These are phyloP conservation scores for Prionace glauca DNA, from an alignment of 2,797 vertebrate genomes.

Conservation along the genomic window DNA sequence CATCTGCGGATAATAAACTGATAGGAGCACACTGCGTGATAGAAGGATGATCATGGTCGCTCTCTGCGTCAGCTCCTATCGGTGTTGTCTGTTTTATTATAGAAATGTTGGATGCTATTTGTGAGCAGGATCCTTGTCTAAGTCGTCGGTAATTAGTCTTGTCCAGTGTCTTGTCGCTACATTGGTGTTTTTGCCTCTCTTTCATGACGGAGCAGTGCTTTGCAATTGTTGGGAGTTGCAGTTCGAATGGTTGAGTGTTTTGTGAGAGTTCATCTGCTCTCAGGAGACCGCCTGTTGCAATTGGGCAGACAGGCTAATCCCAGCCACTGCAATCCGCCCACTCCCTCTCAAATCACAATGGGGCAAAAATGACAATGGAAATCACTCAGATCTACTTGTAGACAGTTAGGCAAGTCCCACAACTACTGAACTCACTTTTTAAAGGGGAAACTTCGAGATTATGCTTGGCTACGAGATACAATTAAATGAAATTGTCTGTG, in stretches of 20 bases:
- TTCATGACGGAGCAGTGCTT: slow-evolving; percentile 52
- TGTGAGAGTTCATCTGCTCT: slow-evolving; percentile 56
- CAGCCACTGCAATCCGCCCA: slow-evolving; percentile 71
- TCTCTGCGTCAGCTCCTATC: slow-evolving; percentile 50
- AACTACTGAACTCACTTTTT: slow-evolving; percentile 18
- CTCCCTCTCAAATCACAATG: slow-evolving; percentile 50
- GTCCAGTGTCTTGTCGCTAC: slow-evolving; percentile 31
- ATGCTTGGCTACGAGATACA: neutral
- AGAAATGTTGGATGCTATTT: neutral
- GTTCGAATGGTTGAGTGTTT: slow-evolving; percentile 36
- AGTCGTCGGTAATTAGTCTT: neutral
- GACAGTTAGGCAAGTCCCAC: slow-evolving; percentile 49
- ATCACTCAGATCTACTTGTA: slow-evolving; percentile 62
- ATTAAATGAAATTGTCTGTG: too few species aligned
- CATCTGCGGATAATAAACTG: slow-evolving; percentile 91
- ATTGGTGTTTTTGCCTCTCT: slow-evolving; percentile 33
- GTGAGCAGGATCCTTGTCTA: neutral
- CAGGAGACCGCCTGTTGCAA: slow-evolving; percentile 77
- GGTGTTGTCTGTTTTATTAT: slow-evolving; percentile 48
- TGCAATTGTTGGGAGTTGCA: slow-evolving; percentile 58
- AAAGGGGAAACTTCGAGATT: neutral
- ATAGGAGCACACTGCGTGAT: slow-evolving; percentile 83
- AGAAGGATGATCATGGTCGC: slow-evolving; percentile 84
- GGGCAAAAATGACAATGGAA: slow-evolving; percentile 63
- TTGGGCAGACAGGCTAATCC: slow-evolving; percentile 67